Base-by-base conservation (phyloP, 2,888 invertebrate species). In the Drosophila yooni region DNA sequence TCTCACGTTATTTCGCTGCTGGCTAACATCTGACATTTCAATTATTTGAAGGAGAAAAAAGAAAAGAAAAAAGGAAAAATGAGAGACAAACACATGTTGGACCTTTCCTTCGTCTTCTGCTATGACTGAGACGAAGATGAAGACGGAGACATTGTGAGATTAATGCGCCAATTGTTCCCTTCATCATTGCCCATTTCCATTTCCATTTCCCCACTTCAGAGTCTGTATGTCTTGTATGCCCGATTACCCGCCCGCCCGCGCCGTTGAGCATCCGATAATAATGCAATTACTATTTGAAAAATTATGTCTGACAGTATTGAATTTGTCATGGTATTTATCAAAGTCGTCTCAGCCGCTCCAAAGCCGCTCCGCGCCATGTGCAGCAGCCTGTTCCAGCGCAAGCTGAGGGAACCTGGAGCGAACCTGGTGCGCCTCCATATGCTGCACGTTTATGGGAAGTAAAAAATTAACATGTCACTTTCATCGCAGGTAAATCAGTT, bases 281-380 rank as follows among this genome's bases (percentile, higher is more conserved):
- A 91, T 90, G 92, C 92, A 91, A 92, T 91, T 92, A 92, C 89
- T 76, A 81, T 82, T 89, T 91, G 92, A 92, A 87, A 91, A 91
- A 91, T 91, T 69, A 89, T 82, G 88, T 85, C 89, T 92, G 91
- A 91, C 91, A 92, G 91, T 89, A 91, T 90, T 89, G 89, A 86
- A 91, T 91, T 92, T 91, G 91, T 91, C 92, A 91, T 91, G 88
- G 86, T 79, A 92, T 92, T 91, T 92, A 91, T 91, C 92, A 91
- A 90, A 89, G 91, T 91, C 88, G 64, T 65, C 83, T 81, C 77
- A 70, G 61, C 66, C 67, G 72, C 63, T 61, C 60, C 65, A 46
- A 50, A 52, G 61, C 33, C 52, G 33, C 33, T 29, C 38, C 60
- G 36, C 50, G 60, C 70, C 76, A 75, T 64, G 69, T 77, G 80